Evolutionary conservation across 2,113 vertebrate genomes (phyloP), one percentile per base, ranked within the genome.

Genomic region (Ochotona princeps): DNA sequence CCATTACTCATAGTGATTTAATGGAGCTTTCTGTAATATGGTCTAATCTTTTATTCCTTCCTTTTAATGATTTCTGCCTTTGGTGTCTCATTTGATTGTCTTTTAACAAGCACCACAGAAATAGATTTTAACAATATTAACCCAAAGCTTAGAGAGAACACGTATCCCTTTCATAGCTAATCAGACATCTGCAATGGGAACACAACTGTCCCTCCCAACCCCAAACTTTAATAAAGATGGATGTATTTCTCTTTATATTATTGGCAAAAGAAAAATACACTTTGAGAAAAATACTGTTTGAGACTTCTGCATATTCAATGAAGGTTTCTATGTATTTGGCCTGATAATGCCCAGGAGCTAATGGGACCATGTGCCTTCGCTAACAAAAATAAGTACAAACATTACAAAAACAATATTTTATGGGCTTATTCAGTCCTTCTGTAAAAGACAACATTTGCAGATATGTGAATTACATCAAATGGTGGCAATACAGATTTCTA

Each of bases 111-210:
- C 86, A 35, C 65, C 81, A 61, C 54, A 93, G 74, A 94, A 96
- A 94, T 67, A 87, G 35, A 94, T 91, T 94, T 96, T 95, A 94
- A 89, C 75, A 95, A 94, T 88, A 96, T 96, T 95, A 96, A 91
- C 80, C 47, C 75, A 93, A 95, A 85, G 92, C 94, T 89, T 87
- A 91, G 66, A 90, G 25, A 94, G 75, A 94, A 93, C 92, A 96
- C 61, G 66, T 94, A 89, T 76, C 69, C 92, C 90, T 96, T 96
- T 95, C 92, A 89, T 65, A 87, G 91, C 76, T 95, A 95, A 96
- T 95, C 92, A 95, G 61, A 75, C 86, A 92, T 94, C 80, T 92
- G 83, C 72, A 95, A 76, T 38, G 38, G 79, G 80, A 25, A 93
- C 72, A 92, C 89, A 94, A 92, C 89, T 91, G 66, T 28, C 25